These are phyloP conservation scores for Nothobranchius furzeri DNA, from an alignment of 2,113 vertebrate species.

Conservation along the genomic window DNA sequence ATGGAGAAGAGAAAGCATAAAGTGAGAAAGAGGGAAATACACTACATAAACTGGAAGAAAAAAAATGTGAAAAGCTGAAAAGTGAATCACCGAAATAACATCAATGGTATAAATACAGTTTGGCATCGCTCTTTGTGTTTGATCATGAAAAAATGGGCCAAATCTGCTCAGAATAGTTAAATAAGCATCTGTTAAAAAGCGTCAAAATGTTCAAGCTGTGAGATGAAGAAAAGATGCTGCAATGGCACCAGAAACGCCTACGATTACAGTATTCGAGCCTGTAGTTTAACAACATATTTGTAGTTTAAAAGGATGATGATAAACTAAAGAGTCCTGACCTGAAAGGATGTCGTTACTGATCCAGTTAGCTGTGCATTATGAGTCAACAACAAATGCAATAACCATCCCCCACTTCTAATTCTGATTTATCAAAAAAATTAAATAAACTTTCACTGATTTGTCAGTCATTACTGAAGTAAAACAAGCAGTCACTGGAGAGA, in stretches of 20 bases:
- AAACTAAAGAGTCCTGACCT: slow-evolving; percentile 8
- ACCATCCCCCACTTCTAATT: neutral
- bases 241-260: slow-evolving; percentile 33
- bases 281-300: neutral
- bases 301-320: neutral
- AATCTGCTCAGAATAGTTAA: slow-evolving; percentile 15
- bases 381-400: slow-evolving; percentile 19
- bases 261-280: neutral
- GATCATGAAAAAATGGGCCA: neutral
- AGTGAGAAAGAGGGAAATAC: slow-evolving; percentile 21
- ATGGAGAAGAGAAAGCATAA: slow-evolving; percentile 16
- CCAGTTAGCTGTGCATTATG: neutral
- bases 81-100: slow-evolving; percentile 66
- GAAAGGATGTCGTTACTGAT: slow-evolving; percentile 5
- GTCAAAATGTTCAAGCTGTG: slow-evolving; percentile 66
- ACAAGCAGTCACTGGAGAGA: slow-evolving; percentile 37
- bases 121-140: slow-evolving; percentile 59
- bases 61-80: slow-evolving; percentile 48
- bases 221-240: slow-evolving; percentile 54
- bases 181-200: slow-evolving; percentile 12
- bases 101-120: slow-evolving; percentile 61
- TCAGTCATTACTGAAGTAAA: slow-evolving; percentile 12
- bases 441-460: slow-evolving; percentile 4
- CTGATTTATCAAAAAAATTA: slow-evolving; percentile 22
- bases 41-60: slow-evolving; percentile 49